Base-by-base conservation (phyloP, 2,113 vertebrate species). In the Menura novaehollandiae region DNA sequence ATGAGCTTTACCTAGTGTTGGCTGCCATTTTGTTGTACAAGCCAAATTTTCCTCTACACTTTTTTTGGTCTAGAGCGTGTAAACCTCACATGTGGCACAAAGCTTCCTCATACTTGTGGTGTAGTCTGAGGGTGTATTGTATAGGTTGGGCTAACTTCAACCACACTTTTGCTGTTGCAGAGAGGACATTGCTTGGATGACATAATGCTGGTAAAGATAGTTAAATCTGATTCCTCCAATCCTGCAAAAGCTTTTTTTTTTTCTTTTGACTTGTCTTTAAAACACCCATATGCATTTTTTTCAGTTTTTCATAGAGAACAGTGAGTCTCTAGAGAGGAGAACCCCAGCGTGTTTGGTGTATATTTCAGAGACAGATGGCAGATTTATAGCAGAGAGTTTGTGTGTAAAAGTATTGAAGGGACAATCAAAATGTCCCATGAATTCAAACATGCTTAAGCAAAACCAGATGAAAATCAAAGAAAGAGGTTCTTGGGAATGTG, bases 361-460 rank as follows among this genome's bases (percentile, higher is more conserved):
- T 87, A 92, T 95, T 93, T 93, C 84, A 95, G 86, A 66, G 47
- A 58, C 19, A 94, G 83, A 85, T 89, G 74, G 66, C 83, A 96
- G 80, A 52, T 96, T 95, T 93, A 91, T 66, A 96, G 73, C 59
- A 62, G 43, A 71, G 32, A 79, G 37, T 71, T 95, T 83, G 39
- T 82, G 44, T 13, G 18, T 77, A 79, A 95, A 96, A 94, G 73
- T 93, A 91, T 72, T 80, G 85, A 89, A 75, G 41, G 95, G 46
- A 94, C 74, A 95, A 89, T 85, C 39, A 91, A 93, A 96, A 95
- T 71, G 83, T 80, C 67, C 77, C 51, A 59, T 75, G 89, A 83
- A 91, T 66, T 93, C 76, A 85, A 92, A 80, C 18, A 80, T 5
- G 13, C 74, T 83, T 80, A 90, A 96, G 80, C 58, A 95, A 95